Evolutionary conservation across 2,888 invertebrate species (phyloP).

Genomic region (Laothoe populi): DNA sequence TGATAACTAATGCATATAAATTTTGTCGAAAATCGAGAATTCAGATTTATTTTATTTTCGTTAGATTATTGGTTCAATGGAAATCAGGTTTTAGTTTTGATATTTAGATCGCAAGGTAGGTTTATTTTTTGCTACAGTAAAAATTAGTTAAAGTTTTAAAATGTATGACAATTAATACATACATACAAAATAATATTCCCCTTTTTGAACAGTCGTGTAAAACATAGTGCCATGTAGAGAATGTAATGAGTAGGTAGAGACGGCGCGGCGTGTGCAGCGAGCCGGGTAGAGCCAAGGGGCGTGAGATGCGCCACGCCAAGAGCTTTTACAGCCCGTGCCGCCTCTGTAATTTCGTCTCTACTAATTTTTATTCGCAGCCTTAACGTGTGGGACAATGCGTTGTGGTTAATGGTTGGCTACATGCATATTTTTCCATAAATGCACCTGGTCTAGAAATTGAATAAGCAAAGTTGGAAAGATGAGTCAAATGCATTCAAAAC

Average conservation of each 20-base stretch:
- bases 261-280: constrained; percentile 29
- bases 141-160: too few species aligned
- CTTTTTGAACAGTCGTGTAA: not conserved
- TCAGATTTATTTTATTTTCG: too few species aligned
- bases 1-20: too few species aligned
- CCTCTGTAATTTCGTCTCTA: constrained; percentile 18
- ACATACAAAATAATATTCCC: not conserved
- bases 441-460: too few species aligned
- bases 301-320: constrained; percentile 21
- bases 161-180: not conserved
- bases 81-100: too few species aligned
- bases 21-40: too few species aligned
- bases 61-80: too few species aligned
- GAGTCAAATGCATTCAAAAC: too few species aligned
- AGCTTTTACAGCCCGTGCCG: constrained; percentile 14
- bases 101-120: too few species aligned
- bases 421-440: too few species aligned
- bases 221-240: constrained; percentile 30
- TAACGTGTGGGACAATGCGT: not conserved
- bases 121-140: too few species aligned
- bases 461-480: too few species aligned
- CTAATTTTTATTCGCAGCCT: constrained; percentile 17
- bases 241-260: constrained; percentile 24
- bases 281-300: constrained; percentile 21
- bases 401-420: not conserved